Conservation (phyloP, 2,113 vertebrate genomes). For the Aptenodytes forsteri region DNA sequence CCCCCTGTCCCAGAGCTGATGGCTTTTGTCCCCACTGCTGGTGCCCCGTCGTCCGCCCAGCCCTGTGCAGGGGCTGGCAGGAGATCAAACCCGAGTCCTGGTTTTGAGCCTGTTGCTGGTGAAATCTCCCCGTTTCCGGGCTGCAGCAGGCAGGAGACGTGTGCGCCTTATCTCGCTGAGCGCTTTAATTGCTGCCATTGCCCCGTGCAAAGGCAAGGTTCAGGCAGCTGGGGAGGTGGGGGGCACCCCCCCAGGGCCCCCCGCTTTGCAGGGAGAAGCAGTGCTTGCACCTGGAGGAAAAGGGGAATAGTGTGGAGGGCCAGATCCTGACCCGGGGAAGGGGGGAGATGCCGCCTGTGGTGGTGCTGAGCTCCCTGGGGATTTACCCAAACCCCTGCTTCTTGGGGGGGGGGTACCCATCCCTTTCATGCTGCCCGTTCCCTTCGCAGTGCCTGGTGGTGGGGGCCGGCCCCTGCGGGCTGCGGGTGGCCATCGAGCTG, state of each 20-base stretch:
- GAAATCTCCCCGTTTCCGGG: background rate
- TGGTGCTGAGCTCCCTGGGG: background rate
- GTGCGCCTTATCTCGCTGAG: background rate
- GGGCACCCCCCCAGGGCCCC: background rate
- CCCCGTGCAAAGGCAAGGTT: background rate
- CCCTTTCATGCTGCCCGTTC: accelerated
- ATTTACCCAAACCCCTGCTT: no score
- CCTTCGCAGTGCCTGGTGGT: constrained; percentile 86
- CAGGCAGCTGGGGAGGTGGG: accelerated
- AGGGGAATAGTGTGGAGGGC: background rate
- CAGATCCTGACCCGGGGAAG: background rate
- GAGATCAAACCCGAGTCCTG: background rate
- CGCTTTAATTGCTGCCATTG: background rate
- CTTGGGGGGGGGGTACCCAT: accelerated
- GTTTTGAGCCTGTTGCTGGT: background rate
- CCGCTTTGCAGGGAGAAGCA: background rate
- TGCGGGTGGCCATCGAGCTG: constrained; percentile 88
- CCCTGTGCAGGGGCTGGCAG: background rate
- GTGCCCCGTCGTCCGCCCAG: background rate
- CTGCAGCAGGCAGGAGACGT: background rate
- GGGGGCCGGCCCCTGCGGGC: constrained; percentile 91
- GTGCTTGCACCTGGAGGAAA: background rate
- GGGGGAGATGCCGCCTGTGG: background rate
- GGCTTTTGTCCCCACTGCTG: background rate
- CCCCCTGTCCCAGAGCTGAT: background rate